Evolutionary conservation across 1,140 invertebrate species (phyloP), one percentile per base, ranked within the genome.

Genomic region (Plutomurus gul): DNA sequence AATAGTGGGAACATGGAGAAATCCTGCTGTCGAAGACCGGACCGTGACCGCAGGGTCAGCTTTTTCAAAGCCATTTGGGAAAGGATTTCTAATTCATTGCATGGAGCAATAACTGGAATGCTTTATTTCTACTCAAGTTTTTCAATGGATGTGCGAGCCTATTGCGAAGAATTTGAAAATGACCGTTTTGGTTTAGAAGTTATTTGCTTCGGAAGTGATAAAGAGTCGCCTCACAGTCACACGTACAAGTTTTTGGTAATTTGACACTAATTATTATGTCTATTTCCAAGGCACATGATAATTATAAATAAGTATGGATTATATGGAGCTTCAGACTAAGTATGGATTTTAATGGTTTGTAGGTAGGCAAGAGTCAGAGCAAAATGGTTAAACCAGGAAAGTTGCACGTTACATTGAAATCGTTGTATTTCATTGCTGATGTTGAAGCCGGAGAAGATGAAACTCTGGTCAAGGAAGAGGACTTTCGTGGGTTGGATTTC

Each of bases 71-170:
- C 56, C n/a, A 30, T 65, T 2, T 65, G 56, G 56, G 56, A 65
- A 5, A 27, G 27, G 0, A 36, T 65, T 7, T 65, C 56, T n/a
- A 65, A 65, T 36, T 36, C 56, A 13, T 1, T 65, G 0, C 36
- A 65, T 7, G 27, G 36, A n/a, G 56, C 56, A 1, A 13, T 3
- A 0, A 27, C 60, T 20, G 82, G 84, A 27, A 82, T 85, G 56
- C 82, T 85, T 51, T 85, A 85, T 72, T 85, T 84, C 10, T 84
- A 83, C 46, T 82, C 85, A 0, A 80, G 80, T 5, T 86, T 86
- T 60, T 75, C 84, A 0, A 86, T 86, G 85, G 86, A 85, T 82
- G 86, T 85, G 72, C 83, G 85, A 51, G 85, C 85, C 13, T 83
- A 84, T 75, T 86, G 86, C 84, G 82, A 85, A 85, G 56, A 80